Conservation (phyloP, 1,140 invertebrate species). For the Ostrea edulis region DNA sequence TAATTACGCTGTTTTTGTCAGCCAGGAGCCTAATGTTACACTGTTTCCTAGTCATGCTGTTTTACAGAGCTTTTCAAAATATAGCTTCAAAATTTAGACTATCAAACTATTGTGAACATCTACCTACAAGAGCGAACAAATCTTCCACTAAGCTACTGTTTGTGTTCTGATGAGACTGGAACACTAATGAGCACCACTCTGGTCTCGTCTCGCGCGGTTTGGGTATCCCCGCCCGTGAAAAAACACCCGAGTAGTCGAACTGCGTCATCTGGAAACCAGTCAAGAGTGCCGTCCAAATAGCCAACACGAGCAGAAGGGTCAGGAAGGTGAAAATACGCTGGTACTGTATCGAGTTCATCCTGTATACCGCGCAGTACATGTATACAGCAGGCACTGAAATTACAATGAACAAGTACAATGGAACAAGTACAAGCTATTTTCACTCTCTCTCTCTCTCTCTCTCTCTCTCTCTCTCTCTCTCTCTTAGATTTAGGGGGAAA, state of each 20-base stretch:
- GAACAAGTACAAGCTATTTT: too few relatives aligned
- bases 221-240: conserved; percentile 3
- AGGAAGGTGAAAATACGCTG: not conserved
- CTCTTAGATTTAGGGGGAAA: too few relatives aligned
- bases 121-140: conserved; percentile 27
- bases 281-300: not conserved
- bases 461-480: too few relatives aligned
- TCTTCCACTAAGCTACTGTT: conserved; percentile 21
- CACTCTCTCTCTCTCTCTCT: too few relatives aligned
- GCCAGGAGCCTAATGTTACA: too few relatives aligned
- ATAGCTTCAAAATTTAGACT: too few relatives aligned
- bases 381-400: too few relatives aligned
- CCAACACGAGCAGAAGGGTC: not conserved
- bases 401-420: too few relatives aligned
- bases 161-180: not conserved
- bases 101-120: too few relatives aligned
- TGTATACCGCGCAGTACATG: not conserved
- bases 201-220: not conserved
- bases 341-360: not conserved
- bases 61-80: too few relatives aligned
- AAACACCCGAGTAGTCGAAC: not conserved
- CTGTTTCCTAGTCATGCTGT: too few relatives aligned
- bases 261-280: not conserved
- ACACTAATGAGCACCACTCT: conserved; percentile 16
- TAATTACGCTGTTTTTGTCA: too few relatives aligned